Conservation (phyloP, 2,113 vertebrate species). For the Plecotus auritus region DNA sequence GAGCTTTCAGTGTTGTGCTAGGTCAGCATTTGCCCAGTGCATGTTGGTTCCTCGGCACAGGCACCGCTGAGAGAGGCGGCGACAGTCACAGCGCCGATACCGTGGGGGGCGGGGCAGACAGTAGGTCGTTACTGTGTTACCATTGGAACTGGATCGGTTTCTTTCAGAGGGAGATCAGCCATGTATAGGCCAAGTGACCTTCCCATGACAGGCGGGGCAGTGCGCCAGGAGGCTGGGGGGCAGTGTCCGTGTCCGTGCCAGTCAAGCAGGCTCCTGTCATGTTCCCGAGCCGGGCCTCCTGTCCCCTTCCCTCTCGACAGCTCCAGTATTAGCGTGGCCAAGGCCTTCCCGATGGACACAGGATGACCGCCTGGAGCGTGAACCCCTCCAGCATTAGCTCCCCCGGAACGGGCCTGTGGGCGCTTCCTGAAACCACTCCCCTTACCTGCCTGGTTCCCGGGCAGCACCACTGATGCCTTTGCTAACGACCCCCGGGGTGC, state of each 20-base stretch:
- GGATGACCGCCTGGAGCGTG: neutral
- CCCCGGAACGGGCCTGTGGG: neutral
- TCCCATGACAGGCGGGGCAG: neutral
- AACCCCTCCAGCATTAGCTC: no score
- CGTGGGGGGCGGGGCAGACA: neutral
- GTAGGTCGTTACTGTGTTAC: neutral
- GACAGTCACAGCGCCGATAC: neutral
- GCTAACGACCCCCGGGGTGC: neutral
- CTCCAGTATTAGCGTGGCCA: conserved; percentile 11
- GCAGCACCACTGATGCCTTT: neutral
- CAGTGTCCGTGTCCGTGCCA: neutral
- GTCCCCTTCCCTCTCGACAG: neutral
- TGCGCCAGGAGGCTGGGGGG: neutral
- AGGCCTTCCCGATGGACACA: conserved; percentile 1
- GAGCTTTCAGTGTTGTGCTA: neutral
- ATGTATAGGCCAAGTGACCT: neutral
- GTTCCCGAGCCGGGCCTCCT: neutral
- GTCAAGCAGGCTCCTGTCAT: neutral
- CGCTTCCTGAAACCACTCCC: rapidly evolving
- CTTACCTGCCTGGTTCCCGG: neutral
- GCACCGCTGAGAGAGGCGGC: neutral
- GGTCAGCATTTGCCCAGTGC: neutral
- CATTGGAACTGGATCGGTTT: neutral
- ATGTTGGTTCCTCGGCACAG: neutral
- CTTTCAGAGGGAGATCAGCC: neutral